Base-by-base conservation (phyloP, 2,797 vertebrate genomes). In the Discoglossus pictus region DNA sequence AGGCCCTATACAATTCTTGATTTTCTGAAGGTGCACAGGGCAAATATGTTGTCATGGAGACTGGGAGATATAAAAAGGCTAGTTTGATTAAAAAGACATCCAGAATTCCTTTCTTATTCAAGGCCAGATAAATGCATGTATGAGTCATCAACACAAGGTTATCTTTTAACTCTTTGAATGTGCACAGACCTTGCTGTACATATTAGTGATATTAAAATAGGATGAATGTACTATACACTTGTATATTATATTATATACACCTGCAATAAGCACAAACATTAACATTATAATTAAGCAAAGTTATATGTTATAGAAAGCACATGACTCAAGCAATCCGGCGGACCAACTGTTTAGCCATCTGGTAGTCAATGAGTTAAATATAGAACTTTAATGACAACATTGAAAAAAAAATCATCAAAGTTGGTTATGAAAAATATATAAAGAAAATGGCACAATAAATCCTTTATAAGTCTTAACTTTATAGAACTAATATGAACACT, bases 31-130 rank as follows among this genome's bases (percentile, higher is more conserved):
- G 50, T 48, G 12, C 44, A 25, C 15, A 34, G 42, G 46, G 25
- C n/a, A 63, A 38, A 63, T 70, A 70, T 63, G 68, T 71, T 71
- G 68, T 64, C 68, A 64, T 64, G 60, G 60, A 58, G 68, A 63
- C 68, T 54, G 31, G 44, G 20, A 47, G 21, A 69, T 69, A 61
- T 53, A 53, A 20, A 44, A 48, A 54, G 36, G 40, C 21, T 40
- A 63, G 35, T 70, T 58, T 70, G 43, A 63, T 70, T 62, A 69
- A 47, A 53, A 69, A 54, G 58, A 44, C 48, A 53, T 61, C 58
- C 42, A 40, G 40, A 48, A 62, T 40, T 36, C 27, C 53, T 58
- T 64, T 71, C 44, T 58, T 71, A 64, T 71, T 71, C 53, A 71
- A 58, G 59, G 68, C 61, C 53, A 59, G 36, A 71, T 71, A 58